These are phyloP conservation scores for Meteorus colon DNA, from an alignment of 2,888 invertebrate genomes.

Conservation along the genomic window DNA sequence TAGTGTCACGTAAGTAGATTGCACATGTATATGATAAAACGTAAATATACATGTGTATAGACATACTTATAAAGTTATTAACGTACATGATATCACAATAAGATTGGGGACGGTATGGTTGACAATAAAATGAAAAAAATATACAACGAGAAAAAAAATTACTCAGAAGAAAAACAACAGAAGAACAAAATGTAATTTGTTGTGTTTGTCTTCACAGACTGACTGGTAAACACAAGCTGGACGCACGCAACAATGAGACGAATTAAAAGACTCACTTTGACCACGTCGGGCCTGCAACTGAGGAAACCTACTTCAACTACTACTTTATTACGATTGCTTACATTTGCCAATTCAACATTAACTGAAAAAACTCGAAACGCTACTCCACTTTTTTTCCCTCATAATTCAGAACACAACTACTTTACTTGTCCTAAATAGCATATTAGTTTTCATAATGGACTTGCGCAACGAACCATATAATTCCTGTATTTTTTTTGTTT, in stretches of 20 bases:
- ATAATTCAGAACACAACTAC: slow-evolving; percentile 62
- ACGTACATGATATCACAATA: slow-evolving; percentile 47
- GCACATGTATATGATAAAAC: slow-evolving; percentile 10
- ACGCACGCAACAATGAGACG: slow-evolving; percentile 74
- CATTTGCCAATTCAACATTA: slow-evolving; percentile 69
- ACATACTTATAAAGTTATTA: not conserved
- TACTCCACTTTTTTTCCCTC: slow-evolving; percentile 64
- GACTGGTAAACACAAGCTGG: slow-evolving; percentile 74
- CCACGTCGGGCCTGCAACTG: slow-evolving; percentile 73
- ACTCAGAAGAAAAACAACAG: slow-evolving; percentile 48
- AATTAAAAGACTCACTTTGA: slow-evolving; percentile 73
- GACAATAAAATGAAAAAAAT: slow-evolving; percentile 46
- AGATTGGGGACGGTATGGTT: slow-evolving; percentile 53
- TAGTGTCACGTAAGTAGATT: slow-evolving; percentile 67
- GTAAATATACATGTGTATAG: not conserved
- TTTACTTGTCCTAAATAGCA: slow-evolving; percentile 53
- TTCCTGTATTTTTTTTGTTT: slow-evolving; percentile 38
- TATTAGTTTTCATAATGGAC: slow-evolving; percentile 55
- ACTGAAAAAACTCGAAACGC: slow-evolving; percentile 66
- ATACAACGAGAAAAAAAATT: not conserved
- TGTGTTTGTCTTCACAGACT: slow-evolving; percentile 74
- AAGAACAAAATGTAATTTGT: slow-evolving; percentile 61
- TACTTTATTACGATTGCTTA: slow-evolving; percentile 61
- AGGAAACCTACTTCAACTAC: slow-evolving; percentile 68
- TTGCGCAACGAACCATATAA: slow-evolving; percentile 63